Percentiles rank a stretch among this genome's conserved stretches.
These are phyloP conservation scores for Chaetops frenatus DNA, from an alignment of 2,113 vertebrate species.

Conservation along the genomic window DNA sequence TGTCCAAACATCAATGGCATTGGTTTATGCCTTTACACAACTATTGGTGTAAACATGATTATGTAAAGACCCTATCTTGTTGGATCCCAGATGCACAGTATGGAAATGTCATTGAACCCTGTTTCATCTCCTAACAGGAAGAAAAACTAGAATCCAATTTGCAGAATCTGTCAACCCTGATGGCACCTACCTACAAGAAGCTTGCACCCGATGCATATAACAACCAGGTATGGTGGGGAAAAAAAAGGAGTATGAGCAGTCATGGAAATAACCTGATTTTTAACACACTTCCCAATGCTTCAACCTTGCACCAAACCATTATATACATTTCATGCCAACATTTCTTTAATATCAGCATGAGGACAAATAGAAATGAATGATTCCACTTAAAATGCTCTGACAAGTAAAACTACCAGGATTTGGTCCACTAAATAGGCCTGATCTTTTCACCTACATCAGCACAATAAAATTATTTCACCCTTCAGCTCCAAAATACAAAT, in stretches of 20 bases:
- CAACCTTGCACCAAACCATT: not conserved
- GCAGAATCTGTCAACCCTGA: slow-evolving; percentile 87
- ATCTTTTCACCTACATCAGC: not conserved
- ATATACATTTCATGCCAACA: not conserved
- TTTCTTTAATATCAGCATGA: not conserved
- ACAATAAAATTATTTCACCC: not conserved
- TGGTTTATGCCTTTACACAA: not conserved
- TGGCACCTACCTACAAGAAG: slow-evolving; percentile 89
- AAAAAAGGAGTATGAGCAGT: not conserved
- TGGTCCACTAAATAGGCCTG: not conserved
- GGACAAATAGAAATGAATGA: not conserved
- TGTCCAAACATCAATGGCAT: not conserved
- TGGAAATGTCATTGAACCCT: not conserved
- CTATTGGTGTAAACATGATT: not conserved
- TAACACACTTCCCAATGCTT: not conserved
- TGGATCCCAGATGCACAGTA: not conserved
- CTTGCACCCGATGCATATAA: slow-evolving; percentile 92
- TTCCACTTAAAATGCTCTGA: not conserved
- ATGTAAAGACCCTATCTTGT: not conserved
- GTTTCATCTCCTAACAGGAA: slow-evolving; percentile 75
- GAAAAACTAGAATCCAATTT: slow-evolving; percentile 88
- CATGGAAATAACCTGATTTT: not conserved
- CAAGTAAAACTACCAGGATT: not conserved
- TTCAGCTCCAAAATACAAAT: not conserved
- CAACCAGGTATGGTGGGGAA: slow-evolving; percentile 82